phyloP scores from a whole-genome alignment of 1,140 invertebrate species.

The Ceratosolen fusciceps region DNA sequence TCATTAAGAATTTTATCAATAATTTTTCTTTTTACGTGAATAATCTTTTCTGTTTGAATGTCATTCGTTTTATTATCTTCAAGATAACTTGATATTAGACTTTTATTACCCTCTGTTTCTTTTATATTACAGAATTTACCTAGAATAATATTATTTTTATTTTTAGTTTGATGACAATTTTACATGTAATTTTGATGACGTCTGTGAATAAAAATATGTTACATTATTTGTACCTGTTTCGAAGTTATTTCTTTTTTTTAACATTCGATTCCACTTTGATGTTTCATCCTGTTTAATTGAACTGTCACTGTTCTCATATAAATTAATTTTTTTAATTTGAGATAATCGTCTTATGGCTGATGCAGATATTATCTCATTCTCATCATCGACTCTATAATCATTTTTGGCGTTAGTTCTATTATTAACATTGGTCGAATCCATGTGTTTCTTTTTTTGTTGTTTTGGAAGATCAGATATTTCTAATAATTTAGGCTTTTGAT shows the following conservation, averaged over 20 bases:
- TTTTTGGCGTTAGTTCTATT: not conserved
- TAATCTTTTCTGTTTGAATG: not conserved
- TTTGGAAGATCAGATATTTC: not conserved
- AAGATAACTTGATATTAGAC: not conserved
- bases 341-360: slow-evolving; percentile 4
- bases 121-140: no score
- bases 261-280: not conserved
- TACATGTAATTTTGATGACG: not conserved
- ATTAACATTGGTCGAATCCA: not conserved
- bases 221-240: not conserved
- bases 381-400: not conserved
- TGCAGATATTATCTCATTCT: not conserved
- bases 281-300: slow-evolving; percentile 30
- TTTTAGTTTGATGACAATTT: not conserved
- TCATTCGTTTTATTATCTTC: not conserved
- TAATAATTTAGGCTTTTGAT: not conserved
- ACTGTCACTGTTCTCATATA: slow-evolving; percentile 10
- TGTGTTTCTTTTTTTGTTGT: not conserved
- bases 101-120: not conserved
- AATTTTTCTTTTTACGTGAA: no score
- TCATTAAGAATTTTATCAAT: no score
- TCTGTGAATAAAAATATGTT: not conserved
- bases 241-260: not conserved
- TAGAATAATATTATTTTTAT: no score
- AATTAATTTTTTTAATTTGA: slow-evolving; percentile 29